Evolutionary conservation across 2,113 vertebrate genomes (phyloP).

Genomic region (Lasiurus cinereus): DNA sequence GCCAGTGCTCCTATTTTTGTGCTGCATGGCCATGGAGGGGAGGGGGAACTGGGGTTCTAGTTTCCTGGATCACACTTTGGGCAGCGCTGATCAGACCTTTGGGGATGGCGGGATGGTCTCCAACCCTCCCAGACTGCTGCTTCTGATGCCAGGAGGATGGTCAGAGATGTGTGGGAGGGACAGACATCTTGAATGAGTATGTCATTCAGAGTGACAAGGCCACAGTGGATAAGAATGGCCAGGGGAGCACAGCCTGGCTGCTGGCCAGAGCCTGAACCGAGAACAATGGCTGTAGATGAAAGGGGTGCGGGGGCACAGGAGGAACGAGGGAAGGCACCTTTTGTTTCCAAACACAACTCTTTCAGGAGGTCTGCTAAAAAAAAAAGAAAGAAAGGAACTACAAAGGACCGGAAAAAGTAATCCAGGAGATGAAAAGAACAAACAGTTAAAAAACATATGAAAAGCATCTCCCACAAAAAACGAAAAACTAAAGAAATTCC

Average conservation of each 20-base stretch:
- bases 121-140: neutral
- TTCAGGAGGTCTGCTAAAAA: neutral
- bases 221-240: neutral
- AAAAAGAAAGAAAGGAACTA: neutral
- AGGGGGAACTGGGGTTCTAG: neutral
- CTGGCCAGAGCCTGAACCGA: neutral
- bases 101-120: neutral
- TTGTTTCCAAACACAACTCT: constrained; percentile 34
- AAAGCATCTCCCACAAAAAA: neutral
- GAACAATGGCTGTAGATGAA: neutral
- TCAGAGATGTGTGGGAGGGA: neutral
- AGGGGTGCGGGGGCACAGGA: neutral
- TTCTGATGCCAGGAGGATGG: neutral
- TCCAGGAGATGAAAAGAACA: neutral
- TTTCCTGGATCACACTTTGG: neutral
- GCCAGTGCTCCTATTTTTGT: neutral
- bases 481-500: neutral
- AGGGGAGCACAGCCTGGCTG: neutral
- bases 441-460: neutral
- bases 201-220: neutral
- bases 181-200: neutral
- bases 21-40: neutral
- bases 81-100: neutral
- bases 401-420: neutral
- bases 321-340: neutral